Conservation (phyloP, 2,888 invertebrate species). For the Halictus quadricinctus region DNA sequence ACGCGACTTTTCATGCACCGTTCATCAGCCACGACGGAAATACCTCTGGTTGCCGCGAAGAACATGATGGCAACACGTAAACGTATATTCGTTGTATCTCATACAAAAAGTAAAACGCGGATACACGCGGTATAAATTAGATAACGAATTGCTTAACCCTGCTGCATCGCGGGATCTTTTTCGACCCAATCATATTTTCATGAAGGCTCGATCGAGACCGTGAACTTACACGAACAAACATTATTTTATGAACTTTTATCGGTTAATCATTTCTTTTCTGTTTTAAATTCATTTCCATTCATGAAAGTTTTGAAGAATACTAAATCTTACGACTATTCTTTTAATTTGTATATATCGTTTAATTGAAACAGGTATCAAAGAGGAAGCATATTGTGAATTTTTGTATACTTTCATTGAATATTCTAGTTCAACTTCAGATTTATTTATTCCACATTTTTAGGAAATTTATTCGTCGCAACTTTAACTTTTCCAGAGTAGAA, state of each 20-base stretch:
- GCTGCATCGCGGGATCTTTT: not conserved
- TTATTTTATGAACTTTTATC: not conserved
- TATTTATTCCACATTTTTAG: not conserved
- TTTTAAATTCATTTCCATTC: not conserved
- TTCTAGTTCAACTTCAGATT: too few relatives aligned
- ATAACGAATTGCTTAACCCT: not conserved
- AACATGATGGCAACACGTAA: constrained; percentile 13
- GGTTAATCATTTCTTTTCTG: not conserved
- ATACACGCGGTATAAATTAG: not conserved
- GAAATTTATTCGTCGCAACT: not conserved
- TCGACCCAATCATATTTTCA: not conserved
- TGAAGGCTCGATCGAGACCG: too few relatives aligned
- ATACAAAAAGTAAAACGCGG: not conserved
- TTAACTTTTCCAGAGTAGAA: not conserved
- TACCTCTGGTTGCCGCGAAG: constrained; percentile 62
- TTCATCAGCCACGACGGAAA: constrained; percentile 52
- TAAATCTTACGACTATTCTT: too few relatives aligned
- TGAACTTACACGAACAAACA: not conserved
- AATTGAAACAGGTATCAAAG: not conserved
- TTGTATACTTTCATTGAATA: not conserved
- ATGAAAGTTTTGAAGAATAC: too few relatives aligned
- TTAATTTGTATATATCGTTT: too few relatives aligned
- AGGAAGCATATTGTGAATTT: not conserved
- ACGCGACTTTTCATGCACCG: constrained; percentile 36
- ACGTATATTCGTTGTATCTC: not conserved